A percentile compares a stretch with the other conserved stretches of the same genome.
phyloP scores from a whole-genome alignment of 2,888 invertebrate species.

The Melinaea marsaeus region DNA sequence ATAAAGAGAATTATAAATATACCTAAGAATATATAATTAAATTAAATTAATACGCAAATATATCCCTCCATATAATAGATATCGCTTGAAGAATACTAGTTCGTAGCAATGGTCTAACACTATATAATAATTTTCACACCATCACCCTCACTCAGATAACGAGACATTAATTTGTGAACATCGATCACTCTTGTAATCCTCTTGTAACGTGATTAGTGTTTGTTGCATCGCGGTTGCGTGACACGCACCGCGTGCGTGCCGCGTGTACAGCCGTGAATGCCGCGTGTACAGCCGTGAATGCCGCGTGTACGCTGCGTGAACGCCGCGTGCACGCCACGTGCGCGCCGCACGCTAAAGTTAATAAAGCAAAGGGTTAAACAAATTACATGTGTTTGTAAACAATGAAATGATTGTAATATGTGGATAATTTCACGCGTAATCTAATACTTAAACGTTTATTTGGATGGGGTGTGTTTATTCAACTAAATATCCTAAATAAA shows the following conservation, averaged over 20 bases:
- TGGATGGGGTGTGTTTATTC: not conserved
- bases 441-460: slow-evolving; percentile 1
- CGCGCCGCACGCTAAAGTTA: slow-evolving; percentile 31
- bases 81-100: too few relatives aligned
- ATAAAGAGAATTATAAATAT: too few relatives aligned
- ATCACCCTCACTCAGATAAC: slow-evolving; percentile 36
- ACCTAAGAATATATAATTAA: too few relatives aligned
- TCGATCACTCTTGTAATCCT: slow-evolving; percentile 44
- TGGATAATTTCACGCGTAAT: slow-evolving; percentile 7
- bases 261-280: slow-evolving; percentile 32
- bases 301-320: slow-evolving; percentile 29
- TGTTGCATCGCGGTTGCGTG: slow-evolving; percentile 32
- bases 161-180: slow-evolving; percentile 41
- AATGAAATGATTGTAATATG: slow-evolving; percentile 18
- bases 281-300: slow-evolving; percentile 31
- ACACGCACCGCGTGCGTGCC: slow-evolving; percentile 31
- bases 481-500: too few relatives aligned
- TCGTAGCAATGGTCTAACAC: not conserved
- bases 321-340: slow-evolving; percentile 24
- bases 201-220: slow-evolving; percentile 40
- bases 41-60: too few relatives aligned
- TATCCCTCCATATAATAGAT: too few relatives aligned
- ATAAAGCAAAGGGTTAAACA: slow-evolving; percentile 35
- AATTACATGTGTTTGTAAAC: slow-evolving; percentile 32
- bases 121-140: slow-evolving; percentile 7